Evolutionary conservation across 2,113 vertebrate species (phyloP).

Genomic region (Hucho hucho): DNA sequence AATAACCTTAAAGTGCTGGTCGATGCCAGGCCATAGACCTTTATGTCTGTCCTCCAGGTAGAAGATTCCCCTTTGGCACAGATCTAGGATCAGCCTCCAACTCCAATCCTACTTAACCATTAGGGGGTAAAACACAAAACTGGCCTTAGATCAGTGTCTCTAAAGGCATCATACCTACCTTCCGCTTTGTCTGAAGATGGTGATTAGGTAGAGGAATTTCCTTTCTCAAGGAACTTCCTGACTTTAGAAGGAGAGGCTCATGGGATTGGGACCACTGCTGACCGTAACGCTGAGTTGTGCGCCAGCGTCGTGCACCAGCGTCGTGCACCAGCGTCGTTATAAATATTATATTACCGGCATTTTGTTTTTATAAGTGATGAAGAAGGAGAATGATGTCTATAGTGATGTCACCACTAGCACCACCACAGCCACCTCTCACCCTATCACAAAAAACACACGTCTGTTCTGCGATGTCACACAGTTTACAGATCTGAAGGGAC

Average conservation of each 20-base stretch:
- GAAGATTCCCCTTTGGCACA: too few relatives aligned
- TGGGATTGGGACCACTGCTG: neutral
- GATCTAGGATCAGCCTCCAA: too few relatives aligned
- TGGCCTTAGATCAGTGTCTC: too few relatives aligned
- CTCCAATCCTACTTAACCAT: too few relatives aligned
- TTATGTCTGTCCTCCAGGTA: neutral
- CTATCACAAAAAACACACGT: neutral
- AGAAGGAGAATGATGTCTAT: neutral
- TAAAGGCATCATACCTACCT: too few relatives aligned
- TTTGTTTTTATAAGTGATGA: too few relatives aligned
- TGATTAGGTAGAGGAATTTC: neutral
- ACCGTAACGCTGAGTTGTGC: neutral
- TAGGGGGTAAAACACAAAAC: too few relatives aligned
- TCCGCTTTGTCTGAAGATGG: neutral
- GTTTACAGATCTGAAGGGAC: constrained; percentile 2
- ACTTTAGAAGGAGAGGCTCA: neutral
- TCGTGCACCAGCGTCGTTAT: neutral
- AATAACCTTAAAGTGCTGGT: constrained; percentile 15
- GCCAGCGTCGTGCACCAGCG: neutral
- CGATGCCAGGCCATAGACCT: constrained; percentile 2
- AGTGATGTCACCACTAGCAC: neutral
- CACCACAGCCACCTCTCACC: neutral
- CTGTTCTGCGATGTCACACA: neutral
- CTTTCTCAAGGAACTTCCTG: neutral
- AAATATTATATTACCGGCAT: neutral